Percentiles rank a stretch among this genome's conserved stretches.
phyloP scores from a whole-genome alignment of 2,113 vertebrate genomes.

The Otis tarda region DNA sequence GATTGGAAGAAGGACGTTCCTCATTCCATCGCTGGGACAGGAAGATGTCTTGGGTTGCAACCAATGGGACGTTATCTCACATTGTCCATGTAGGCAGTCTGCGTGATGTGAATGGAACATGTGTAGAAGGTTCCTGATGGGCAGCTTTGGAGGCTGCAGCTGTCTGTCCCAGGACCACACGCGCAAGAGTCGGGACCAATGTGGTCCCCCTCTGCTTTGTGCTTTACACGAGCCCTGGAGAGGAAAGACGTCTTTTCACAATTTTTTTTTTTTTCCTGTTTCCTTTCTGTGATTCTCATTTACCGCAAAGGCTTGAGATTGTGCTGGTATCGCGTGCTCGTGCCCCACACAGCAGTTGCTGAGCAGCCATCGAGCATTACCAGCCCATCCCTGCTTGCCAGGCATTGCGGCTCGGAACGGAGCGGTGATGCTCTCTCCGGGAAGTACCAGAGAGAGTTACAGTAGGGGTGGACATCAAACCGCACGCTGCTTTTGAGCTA shows the following conservation, averaged over 20 bases:
- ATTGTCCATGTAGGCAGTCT: accelerated
- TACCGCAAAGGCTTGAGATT: neutral
- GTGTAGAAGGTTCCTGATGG: neutral
- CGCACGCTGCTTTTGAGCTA: neutral
- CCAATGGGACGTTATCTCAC: too few relatives aligned
- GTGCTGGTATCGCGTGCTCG: accelerated
- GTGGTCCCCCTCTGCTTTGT: neutral
- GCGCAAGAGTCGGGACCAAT: neutral
- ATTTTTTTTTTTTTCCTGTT: neutral
- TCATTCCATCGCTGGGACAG: accelerated
- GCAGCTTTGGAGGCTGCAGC: neutral
- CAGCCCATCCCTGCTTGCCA: too few relatives aligned
- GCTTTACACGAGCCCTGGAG: neutral
- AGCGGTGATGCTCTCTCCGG: neutral
- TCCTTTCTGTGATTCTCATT: neutral
- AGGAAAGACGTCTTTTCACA: neutral
- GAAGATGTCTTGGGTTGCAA: neutral
- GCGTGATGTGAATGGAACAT: accelerated
- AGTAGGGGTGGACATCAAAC: neutral
- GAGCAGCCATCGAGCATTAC: accelerated
- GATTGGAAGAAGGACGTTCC: neutral
- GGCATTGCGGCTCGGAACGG: accelerated
- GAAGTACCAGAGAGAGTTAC: too few relatives aligned
- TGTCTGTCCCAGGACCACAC: neutral
- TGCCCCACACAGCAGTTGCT: accelerated